A percentile compares a stretch with the other conserved stretches of the same genome.
Evolutionary conservation across 2,797 vertebrate genomes (phyloP).

Genomic region (Paedocypris micromegethes): DNA sequence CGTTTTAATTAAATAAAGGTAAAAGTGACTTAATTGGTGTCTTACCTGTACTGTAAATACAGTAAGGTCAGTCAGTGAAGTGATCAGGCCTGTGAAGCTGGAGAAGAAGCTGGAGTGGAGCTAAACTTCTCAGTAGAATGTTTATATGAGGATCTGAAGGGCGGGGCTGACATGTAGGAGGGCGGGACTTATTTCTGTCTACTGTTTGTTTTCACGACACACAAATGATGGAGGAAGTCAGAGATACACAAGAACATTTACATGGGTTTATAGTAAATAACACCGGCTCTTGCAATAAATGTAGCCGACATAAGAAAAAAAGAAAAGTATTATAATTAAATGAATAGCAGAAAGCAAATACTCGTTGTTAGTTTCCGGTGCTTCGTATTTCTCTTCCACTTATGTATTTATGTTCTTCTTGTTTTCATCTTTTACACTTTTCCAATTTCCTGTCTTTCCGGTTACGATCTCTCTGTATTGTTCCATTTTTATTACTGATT

Average conservation of each 20-base stretch:
- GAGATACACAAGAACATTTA: background rate
- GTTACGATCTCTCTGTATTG: no score
- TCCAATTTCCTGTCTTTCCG: no score
- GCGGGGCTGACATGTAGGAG: slow-evolving; percentile 30
- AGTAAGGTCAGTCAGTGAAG: no score
- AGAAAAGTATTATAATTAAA: background rate
- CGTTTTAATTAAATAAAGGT: no score
- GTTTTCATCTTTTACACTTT: no score
- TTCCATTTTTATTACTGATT: no score
- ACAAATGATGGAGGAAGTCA: slow-evolving; percentile 10
- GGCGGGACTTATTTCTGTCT: slow-evolving; percentile 5
- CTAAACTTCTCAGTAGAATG: slow-evolving; percentile 8
- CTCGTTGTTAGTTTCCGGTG: no score
- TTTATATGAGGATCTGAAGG: slow-evolving; percentile 45
- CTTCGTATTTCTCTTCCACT: no score
- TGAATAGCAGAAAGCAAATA: background rate
- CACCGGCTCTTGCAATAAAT: background rate
- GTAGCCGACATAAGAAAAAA: background rate
- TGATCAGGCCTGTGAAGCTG: background rate
- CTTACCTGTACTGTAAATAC: no score
- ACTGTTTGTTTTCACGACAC: slow-evolving; percentile 38
- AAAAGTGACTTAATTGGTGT: no score
- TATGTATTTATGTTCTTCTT: no score
- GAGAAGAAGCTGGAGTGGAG: slow-evolving; percentile 15
- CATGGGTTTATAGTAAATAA: slow-evolving; percentile 14